A percentile compares a stretch with the other conserved stretches of the same genome.
phyloP scores from a whole-genome alignment of 1,140 invertebrate genomes.

The Drosophila truncata region DNA sequence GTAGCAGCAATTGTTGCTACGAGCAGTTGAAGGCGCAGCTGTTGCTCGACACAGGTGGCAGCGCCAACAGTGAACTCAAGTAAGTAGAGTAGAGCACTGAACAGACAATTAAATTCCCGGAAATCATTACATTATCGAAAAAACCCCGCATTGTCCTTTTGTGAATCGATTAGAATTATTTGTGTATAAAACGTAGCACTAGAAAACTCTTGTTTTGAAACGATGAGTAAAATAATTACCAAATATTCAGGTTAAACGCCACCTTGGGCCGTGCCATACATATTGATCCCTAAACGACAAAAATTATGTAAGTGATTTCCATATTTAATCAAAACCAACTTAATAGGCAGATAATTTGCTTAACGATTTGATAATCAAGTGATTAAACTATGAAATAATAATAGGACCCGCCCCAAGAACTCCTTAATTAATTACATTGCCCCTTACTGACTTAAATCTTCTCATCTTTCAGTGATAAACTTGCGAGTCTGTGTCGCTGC shows the following conservation, averaged over 20 bases:
- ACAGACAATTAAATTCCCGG: too few relatives aligned
- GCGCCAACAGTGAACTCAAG: slow-evolving; percentile 72
- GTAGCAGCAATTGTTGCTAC: slow-evolving; percentile 72
- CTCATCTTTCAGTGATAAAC: slow-evolving; percentile 74
- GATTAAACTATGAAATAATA: not conserved
- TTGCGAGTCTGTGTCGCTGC: slow-evolving; percentile 81
- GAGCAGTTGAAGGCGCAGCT: slow-evolving; percentile 82
- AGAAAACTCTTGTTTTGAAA: slow-evolving; percentile 1
- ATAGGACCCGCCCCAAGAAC: not conserved
- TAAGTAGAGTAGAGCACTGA: slow-evolving; percentile 39
- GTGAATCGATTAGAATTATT: not conserved
- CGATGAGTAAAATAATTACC: slow-evolving; percentile 15
- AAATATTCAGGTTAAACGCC: slow-evolving; percentile 41
- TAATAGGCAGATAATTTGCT: not conserved
- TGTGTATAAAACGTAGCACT: not conserved
- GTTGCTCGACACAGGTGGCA: slow-evolving; percentile 85
- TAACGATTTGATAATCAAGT: not conserved
- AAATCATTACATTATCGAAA: not conserved
- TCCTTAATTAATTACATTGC: not conserved
- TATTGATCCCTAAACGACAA: slow-evolving; percentile 51
- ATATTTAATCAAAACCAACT: not conserved
- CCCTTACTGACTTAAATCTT: not conserved
- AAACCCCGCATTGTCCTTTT: not conserved
- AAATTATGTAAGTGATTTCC: slow-evolving; percentile 21
- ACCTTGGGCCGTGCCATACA: slow-evolving; percentile 47